Evolutionary conservation across 2,888 invertebrate species (phyloP).

Genomic region (Frankliniella intonsa): DNA sequence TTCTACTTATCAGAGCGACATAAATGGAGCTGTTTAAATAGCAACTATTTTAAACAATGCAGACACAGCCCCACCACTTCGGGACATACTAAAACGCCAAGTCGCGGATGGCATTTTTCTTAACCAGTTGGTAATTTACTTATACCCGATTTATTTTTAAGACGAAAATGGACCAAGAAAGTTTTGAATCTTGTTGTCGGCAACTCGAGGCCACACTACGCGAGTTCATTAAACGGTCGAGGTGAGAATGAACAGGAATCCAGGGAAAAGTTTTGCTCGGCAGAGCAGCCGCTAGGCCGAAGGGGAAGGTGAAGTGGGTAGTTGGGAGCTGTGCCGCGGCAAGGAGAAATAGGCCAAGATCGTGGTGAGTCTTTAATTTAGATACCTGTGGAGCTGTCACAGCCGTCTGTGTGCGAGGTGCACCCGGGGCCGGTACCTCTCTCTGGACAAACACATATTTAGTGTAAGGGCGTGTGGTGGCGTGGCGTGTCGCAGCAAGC

Average conservation of each 20-base stretch:
- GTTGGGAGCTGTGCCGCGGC: no score
- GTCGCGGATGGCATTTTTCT: no score
- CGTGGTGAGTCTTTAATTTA: slow-evolving; percentile 38
- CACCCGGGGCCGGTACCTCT: slow-evolving; percentile 68
- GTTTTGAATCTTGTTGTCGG: not conserved
- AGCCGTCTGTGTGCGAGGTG: slow-evolving; percentile 88
- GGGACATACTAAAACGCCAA: no score
- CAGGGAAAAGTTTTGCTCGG: slow-evolving; percentile 28
- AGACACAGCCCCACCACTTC: slow-evolving; percentile 1
- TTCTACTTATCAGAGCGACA: not conserved
- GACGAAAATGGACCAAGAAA: slow-evolving; percentile 18
- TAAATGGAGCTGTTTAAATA: not conserved
- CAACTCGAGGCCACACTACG: slow-evolving; percentile 17
- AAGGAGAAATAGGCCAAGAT: slow-evolving; percentile 31
- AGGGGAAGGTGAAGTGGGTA: slow-evolving; percentile 29
- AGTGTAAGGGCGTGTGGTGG: not conserved
- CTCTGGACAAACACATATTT: slow-evolving; percentile 25
- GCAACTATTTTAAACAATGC: slow-evolving; percentile 12
- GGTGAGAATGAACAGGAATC: not conserved
- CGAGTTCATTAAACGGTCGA: not conserved
- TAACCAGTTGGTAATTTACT: no score
- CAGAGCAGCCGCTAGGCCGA: slow-evolving; percentile 29
- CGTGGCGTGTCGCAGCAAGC: not conserved
- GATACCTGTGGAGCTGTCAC: slow-evolving; percentile 86
- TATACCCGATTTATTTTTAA: not conserved